Conservation (phyloP, 2,113 vertebrate genomes). For the Parus major region DNA sequence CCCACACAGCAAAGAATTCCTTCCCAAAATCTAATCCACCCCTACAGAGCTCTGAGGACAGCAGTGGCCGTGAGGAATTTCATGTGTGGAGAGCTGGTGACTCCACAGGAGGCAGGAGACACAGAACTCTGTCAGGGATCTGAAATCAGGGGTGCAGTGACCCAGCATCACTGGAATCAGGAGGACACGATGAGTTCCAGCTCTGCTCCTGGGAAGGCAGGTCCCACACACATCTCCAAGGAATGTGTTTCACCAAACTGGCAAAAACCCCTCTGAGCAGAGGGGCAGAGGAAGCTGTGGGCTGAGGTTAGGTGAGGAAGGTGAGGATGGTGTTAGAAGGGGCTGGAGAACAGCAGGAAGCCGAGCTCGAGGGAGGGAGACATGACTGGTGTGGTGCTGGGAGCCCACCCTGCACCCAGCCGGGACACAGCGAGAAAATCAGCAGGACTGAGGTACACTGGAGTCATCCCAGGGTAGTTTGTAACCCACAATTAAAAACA, state of each 20-base stretch:
- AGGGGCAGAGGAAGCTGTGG: background rate
- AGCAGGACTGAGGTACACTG: background rate
- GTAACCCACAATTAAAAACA: background rate
- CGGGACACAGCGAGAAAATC: background rate
- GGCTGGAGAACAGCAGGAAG: background rate
- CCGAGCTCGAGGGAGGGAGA: background rate
- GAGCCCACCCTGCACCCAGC: accelerated
- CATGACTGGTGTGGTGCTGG: accelerated
- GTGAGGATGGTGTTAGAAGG: background rate
- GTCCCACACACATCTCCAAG: background rate
- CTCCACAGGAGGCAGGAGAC: too few relatives aligned
- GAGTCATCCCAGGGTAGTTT: background rate
- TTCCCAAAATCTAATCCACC: accelerated
- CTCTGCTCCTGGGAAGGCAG: background rate
- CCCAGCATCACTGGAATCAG: background rate
- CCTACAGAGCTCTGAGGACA: background rate
- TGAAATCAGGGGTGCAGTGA: background rate
- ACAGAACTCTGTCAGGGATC: background rate
- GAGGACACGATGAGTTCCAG: accelerated
- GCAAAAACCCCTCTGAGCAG: background rate
- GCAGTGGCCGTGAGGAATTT: background rate
- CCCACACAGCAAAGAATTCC: accelerated
- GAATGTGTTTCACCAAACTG: background rate
- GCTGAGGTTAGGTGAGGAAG: too few relatives aligned
- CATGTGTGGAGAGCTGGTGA: background rate